Percentiles rank a stretch among this genome's conserved stretches.
Evolutionary conservation across 2,113 vertebrate genomes (phyloP).

Genomic region (Odocoileus hemionus): DNA sequence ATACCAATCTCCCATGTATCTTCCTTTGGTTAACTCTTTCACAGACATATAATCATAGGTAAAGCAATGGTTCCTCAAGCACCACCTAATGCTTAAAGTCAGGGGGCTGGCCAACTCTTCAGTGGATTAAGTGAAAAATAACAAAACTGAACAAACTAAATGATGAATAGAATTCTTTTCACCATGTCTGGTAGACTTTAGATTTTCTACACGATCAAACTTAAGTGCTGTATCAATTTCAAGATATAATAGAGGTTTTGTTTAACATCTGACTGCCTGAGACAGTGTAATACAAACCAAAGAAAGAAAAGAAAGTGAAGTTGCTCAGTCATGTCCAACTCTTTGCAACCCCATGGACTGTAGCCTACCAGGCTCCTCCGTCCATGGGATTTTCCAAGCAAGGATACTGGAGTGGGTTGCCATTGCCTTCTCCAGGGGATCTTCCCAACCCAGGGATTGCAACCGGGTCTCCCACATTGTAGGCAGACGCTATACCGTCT

Average conservation of each 20-base stretch:
- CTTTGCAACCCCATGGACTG: neutral
- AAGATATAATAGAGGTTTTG: slow-evolving; percentile 43
- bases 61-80: slow-evolving; percentile 31
- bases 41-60: slow-evolving; percentile 47
- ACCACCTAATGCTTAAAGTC: slow-evolving; percentile 30
- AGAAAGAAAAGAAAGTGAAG: neutral
- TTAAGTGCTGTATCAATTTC: slow-evolving; percentile 75
- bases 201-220: slow-evolving; percentile 56
- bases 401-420: neutral
- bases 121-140: slow-evolving; percentile 34
- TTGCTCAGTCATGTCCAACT: neutral
- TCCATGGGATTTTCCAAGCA: neutral
- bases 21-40: slow-evolving; percentile 31
- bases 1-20: slow-evolving; percentile 22
- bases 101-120: slow-evolving; percentile 21
- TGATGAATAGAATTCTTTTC: slow-evolving; percentile 46
- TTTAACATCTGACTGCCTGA: slow-evolving; percentile 60
- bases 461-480: neutral
- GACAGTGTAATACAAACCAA: slow-evolving; percentile 61
- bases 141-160: slow-evolving; percentile 45
- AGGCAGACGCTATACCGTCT: neutral
- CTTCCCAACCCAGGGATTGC: neutral
- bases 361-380: neutral
- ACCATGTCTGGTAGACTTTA: slow-evolving; percentile 38
- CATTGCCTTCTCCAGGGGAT: neutral